These are phyloP conservation scores for Eupithecia pulchellata DNA, from an alignment of 2,888 invertebrate species.

Conservation along the genomic window DNA sequence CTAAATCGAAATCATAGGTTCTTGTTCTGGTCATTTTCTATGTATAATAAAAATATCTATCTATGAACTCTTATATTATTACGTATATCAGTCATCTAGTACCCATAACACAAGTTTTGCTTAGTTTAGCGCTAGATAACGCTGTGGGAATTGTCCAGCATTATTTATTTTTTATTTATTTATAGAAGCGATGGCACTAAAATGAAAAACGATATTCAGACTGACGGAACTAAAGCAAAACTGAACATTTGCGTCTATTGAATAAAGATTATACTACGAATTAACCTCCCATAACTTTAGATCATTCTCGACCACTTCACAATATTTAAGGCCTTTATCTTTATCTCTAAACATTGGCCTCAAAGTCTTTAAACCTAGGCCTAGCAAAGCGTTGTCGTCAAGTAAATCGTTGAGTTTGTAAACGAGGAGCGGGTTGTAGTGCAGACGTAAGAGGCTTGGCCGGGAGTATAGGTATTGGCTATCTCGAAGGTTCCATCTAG, in stretches of 20 bases:
- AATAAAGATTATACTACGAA: conserved; percentile 40
- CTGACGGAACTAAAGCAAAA: too few relatives aligned
- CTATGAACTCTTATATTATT: too few relatives aligned
- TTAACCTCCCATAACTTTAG: conserved; percentile 92
- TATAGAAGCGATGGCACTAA: too few relatives aligned
- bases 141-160: too few relatives aligned
- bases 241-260: too few relatives aligned
- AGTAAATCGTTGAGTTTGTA: conserved; percentile 89
- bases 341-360: conserved; percentile 90
- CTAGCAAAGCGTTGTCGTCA: conserved; percentile 91
- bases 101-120: too few relatives aligned
- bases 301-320: conserved; percentile 94
- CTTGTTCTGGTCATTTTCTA: too few relatives aligned
- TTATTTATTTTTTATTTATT: too few relatives aligned
- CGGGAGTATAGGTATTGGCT: conserved; percentile 92
- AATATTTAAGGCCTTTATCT: conserved; percentile 89
- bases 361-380: conserved; percentile 90
- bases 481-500: conserved; percentile 87
- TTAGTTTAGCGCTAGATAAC: too few relatives aligned
- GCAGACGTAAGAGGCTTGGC: conserved; percentile 91
- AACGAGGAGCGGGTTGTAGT: conserved; percentile 89
- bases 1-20: background rate
- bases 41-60: too few relatives aligned
- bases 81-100: too few relatives aligned
- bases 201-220: background rate